Percentiles rank a stretch among this genome's conserved stretches.
These are phyloP conservation scores for Seriola quinqueradiata DNA, from an alignment of 2,113 vertebrate genomes.

Conservation along the genomic window DNA sequence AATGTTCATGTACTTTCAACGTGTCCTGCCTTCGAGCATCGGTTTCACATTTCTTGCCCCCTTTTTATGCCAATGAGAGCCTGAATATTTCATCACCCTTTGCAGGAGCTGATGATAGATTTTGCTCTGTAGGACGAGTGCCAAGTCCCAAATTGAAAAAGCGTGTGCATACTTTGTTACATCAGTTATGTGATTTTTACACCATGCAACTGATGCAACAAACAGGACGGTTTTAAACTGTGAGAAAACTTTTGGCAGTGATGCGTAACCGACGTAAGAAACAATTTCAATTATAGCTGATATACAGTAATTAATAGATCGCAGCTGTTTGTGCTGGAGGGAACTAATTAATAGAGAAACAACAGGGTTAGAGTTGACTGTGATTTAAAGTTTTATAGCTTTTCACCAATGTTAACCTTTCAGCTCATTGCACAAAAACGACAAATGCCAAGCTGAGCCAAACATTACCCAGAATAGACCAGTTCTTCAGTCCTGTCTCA, in stretches of 20 bases:
- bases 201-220: constrained; percentile 15
- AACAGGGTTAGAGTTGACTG: constrained; percentile 24
- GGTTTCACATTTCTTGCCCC: constrained; percentile 17
- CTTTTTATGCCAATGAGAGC: constrained; percentile 23
- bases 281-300: background rate
- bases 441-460: constrained; percentile 18
- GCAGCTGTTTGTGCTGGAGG: constrained; percentile 12
- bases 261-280: constrained; percentile 8
- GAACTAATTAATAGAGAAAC: constrained; percentile 29
- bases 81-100: constrained; percentile 54
- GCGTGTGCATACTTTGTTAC: background rate
- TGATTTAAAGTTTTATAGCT: constrained; percentile 35
- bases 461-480: constrained; percentile 2
- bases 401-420: constrained; percentile 30
- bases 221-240: background rate
- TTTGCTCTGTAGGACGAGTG: constrained; percentile 21
- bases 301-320: constrained; percentile 24
- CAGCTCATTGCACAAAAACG: constrained; percentile 23
- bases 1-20: background rate
- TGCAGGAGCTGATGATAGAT: constrained; percentile 22
- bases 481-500: constrained; percentile 14
- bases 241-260: background rate
- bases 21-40: background rate
- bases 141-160: constrained; percentile 19
- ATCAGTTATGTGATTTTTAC: constrained; percentile 23